Base-by-base conservation (phyloP, 2,113 vertebrate genomes). In the Xiphophorus hellerii region DNA sequence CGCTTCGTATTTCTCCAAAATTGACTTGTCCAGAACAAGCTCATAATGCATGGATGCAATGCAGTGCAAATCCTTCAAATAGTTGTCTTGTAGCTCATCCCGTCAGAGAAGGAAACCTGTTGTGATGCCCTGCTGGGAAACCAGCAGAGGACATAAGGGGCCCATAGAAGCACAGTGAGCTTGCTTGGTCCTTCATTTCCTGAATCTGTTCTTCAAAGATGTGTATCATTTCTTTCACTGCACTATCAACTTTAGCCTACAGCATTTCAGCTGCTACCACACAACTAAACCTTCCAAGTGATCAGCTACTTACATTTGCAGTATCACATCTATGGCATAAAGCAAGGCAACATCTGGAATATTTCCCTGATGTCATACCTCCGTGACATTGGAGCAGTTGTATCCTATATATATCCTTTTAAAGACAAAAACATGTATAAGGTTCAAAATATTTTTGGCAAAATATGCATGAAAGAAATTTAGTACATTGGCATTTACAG, bases 241-340 rank as follows among this genome's bases (percentile, higher is more conserved):
- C 33, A 6, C 33, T 81, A 63, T 80, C 74, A 78, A 73, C 62
- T 70, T 69, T 69, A 33, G 68, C 22, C 74, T 73, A 75, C 74
- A 15, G 60, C 61, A 61, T 73, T 31, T 78, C 80, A 76, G 65
- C 66, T 68, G 58, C 58, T 80, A 69, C 71, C 39, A 11, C 28
- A 35, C 64, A 67, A 71, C 69, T 54, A 71, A 60, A 70, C 42
- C 84, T 29, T 33, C 35, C 20, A 66, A 37, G 64, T 63, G 28
- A 63, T 31, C 62, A 63, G 29, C 28, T 17, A 22, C 29, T 31
- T 12, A 65, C 22, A n/a, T n/a, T 17, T 10, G n/a, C 20, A 25
- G 33, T 7, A 66, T 10, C 51, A 73, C 39, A 28, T 28, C 15
- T 44, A 28, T 44, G 42, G 42, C 25, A n/a, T 63, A 37, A n/a